phyloP scores from a whole-genome alignment of 2,113 vertebrate species.

The Orthonyx spaldingii region DNA sequence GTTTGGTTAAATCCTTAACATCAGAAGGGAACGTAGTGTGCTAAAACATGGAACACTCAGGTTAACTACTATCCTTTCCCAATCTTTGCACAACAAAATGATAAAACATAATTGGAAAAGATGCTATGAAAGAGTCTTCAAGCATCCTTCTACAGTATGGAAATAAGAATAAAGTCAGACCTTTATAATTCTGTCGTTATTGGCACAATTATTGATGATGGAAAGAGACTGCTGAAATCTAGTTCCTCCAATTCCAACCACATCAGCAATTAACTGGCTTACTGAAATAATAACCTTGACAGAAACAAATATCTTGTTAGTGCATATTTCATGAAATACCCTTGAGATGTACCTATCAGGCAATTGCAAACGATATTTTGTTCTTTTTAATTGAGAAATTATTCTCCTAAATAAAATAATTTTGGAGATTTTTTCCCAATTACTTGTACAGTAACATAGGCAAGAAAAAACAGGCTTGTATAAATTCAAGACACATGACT shows the following conservation, averaged over 20 bases:
- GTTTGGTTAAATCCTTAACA: conserved; percentile 95
- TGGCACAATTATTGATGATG: conserved; percentile 98
- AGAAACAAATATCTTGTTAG: conserved; percentile 27
- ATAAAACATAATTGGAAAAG: not conserved
- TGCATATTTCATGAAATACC: not conserved
- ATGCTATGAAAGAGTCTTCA: not conserved
- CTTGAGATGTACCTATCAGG: not conserved
- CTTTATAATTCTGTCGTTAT: conserved; percentile 93
- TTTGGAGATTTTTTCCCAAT: not conserved
- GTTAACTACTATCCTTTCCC: not conserved
- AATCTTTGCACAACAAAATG: not conserved
- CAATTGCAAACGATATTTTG: not conserved
- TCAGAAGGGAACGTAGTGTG: conserved; percentile 95
- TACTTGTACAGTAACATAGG: not conserved
- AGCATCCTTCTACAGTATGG: not conserved
- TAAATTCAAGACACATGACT: not conserved
- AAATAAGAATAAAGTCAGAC: conserved; percentile 62
- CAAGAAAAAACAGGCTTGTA: not conserved
- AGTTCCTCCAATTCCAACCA: conserved; percentile 95
- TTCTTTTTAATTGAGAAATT: not conserved
- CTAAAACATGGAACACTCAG: conserved; percentile 58
- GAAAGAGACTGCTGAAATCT: conserved; percentile 97
- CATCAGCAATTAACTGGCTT: conserved; percentile 96
- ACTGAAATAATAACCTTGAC: conserved; percentile 95
- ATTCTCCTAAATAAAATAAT: not conserved